Base-by-base conservation (phyloP, 1,140 invertebrate species). In the Dendrolimus punctatus region DNA sequence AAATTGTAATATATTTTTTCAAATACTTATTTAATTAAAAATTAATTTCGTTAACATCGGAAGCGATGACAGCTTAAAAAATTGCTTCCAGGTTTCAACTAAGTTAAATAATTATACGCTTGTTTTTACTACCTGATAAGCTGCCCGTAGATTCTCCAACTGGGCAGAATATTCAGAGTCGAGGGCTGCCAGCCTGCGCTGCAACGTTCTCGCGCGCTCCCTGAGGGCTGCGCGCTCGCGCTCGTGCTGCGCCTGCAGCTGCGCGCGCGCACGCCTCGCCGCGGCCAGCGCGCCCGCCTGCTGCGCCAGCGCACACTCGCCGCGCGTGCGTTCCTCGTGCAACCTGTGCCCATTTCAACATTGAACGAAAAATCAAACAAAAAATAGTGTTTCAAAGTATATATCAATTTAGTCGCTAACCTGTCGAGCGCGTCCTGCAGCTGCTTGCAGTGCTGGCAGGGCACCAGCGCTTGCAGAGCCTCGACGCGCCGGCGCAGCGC, bases 101-200 rank as follows among this genome's bases (percentile, higher is more conserved):
- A 48, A 8, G 5, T 0, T 7, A 23, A 48, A 8, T 6, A 6
- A 38, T 48, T 6, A 39, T 6, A 23, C 1, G 46, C 0, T 48
- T 6, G 5, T 38, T 38, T 5, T 53, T 51, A 53, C 42, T 66
- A 88, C 91, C 80, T 88, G 90, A 80, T 94, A 95, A 6, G 92
- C 92, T 5, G 92, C 90, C 5, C 92, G 84, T 40, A 95, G 73
- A 61, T 91, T 92, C 62, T 94, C 93, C 41, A 94, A 89, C 72
- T 95, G 93, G 57, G 92, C 92, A 4, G 92, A 90, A 75, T 95
- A 94, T 74, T 95, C 93, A 3, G 91, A 90, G 70, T 94, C 93
- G 57, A 95, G 88, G 8, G 91, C 89, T 63, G 91, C 91, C 6
- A 94, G 79, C 9, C 92, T 87, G 39, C 91, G 88, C 71, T 94